phyloP scores from a whole-genome alignment of 1,140 invertebrate species.

The Cryptotermes secundus region DNA sequence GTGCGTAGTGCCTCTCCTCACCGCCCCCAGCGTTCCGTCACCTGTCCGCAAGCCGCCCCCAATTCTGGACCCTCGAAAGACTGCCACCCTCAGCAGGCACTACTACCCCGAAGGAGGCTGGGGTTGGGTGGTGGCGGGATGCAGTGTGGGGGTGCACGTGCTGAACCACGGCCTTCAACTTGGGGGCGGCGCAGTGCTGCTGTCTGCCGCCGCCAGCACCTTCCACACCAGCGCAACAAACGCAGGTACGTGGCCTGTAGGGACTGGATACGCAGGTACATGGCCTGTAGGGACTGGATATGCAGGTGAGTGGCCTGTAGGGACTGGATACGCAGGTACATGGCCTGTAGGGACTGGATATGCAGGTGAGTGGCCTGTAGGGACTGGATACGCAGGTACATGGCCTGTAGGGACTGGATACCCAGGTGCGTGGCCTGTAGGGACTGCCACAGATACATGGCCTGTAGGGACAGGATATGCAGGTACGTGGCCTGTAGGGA shows the following conservation, averaged over 20 bases:
- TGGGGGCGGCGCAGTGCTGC: conserved; percentile 24
- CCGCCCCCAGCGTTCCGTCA: background rate
- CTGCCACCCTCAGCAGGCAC: conserved; percentile 51
- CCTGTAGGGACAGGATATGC: too few species aligned
- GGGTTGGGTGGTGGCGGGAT: conserved; percentile 61
- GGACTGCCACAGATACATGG: too few species aligned
- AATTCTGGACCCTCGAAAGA: conserved; percentile 44
- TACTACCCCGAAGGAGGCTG: conserved; percentile 65
- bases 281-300: too few species aligned
- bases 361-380: background rate
- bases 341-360: background rate
- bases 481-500: too few species aligned
- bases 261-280: too few species aligned
- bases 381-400: too few species aligned
- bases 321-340: background rate
- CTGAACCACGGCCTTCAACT: conserved; percentile 53
- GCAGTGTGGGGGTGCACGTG: conserved; percentile 54
- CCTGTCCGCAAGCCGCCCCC: conserved; percentile 27
- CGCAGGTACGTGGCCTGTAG: conserved; percentile 20
- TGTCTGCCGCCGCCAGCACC: background rate
- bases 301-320: too few species aligned
- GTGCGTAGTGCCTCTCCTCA: background rate
- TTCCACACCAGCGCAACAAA: background rate
- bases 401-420: too few species aligned
- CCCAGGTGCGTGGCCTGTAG: too few species aligned